phyloP scores from a whole-genome alignment of 2,888 invertebrate species.

The Melinaea marsaeus region DNA sequence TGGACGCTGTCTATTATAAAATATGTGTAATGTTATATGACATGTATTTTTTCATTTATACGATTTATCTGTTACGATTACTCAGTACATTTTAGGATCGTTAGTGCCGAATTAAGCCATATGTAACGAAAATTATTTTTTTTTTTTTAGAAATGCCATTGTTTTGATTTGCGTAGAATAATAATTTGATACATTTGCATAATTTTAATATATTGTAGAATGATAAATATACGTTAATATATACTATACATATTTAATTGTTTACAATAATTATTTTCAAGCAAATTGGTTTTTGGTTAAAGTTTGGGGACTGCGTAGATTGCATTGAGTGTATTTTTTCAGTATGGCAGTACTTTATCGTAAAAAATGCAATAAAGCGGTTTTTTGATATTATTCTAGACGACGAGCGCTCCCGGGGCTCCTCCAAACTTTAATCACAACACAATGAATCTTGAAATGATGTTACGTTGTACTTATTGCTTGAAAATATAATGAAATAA shows the following conservation, averaged over 20 bases:
- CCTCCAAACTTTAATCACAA: slow-evolving; percentile 30
- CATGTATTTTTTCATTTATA: background rate
- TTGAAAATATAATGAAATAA: slow-evolving; percentile 64
- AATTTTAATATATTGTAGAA: slow-evolving; percentile 46
- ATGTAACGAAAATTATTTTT: slow-evolving; percentile 29
- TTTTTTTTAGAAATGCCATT: slow-evolving; percentile 33
- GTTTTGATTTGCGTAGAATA: slow-evolving; percentile 35
- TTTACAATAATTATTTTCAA: slow-evolving; percentile 26
- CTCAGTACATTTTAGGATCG: slow-evolving; percentile 19
- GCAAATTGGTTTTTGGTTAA: slow-evolving; percentile 27
- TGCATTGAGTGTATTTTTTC: slow-evolving; percentile 7
- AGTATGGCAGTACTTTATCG: background rate
- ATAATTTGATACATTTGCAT: slow-evolving; percentile 33
- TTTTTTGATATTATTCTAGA: background rate
- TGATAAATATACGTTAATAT: slow-evolving; percentile 45
- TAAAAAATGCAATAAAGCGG: background rate
- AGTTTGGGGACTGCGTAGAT: slow-evolving; percentile 13
- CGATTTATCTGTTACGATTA: slow-evolving; percentile 1
- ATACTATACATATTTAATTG: slow-evolving; percentile 25
- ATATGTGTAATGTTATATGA: background rate
- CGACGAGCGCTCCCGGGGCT: background rate
- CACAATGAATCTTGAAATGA: slow-evolving; percentile 28
- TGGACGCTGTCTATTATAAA: background rate
- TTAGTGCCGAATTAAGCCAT: slow-evolving; percentile 34
- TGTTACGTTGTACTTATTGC: slow-evolving; percentile 64